Percentiles rank a stretch among this genome's conserved stretches.
Evolutionary conservation across 2,113 vertebrate species (phyloP).

Genomic region (Laticauda colubrina): DNA sequence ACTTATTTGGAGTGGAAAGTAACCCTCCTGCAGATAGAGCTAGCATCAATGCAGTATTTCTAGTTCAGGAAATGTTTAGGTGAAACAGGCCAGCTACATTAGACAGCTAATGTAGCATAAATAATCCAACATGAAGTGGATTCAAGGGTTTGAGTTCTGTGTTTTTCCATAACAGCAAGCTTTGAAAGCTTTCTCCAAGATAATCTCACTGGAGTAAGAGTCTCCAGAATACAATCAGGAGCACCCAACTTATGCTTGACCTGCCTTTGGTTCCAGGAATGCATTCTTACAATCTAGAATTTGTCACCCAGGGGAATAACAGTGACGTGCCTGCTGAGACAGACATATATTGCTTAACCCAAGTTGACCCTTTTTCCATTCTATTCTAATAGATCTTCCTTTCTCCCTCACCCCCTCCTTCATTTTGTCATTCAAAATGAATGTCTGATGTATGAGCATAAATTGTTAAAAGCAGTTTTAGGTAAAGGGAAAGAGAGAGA

Average conservation of each 20-base stretch:
- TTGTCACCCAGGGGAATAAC: constrained; percentile 59
- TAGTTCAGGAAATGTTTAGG: not conserved
- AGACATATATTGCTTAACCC: constrained; percentile 66
- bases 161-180: not conserved
- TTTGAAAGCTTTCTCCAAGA: not conserved
- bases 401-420: constrained; percentile 67
- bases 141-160: not conserved
- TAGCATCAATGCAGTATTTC: not conserved
- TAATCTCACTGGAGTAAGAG: not conserved
- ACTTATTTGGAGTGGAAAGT: not conserved
- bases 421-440: constrained; percentile 84
- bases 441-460: constrained; percentile 78
- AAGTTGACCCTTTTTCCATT: constrained; percentile 72
- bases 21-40: not conserved
- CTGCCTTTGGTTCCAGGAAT: constrained; percentile 48
- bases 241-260: constrained; percentile 35
- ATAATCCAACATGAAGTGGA: not conserved
- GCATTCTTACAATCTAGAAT: constrained; percentile 52
- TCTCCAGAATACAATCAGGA: not conserved
- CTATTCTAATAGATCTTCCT: constrained; percentile 74
- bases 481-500: constrained; percentile 83
- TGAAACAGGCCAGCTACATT: not conserved
- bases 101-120: not conserved
- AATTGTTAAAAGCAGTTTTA: constrained; percentile 91
- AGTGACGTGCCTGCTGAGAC: constrained; percentile 53